These are phyloP conservation scores for Dolichotis patagonum DNA, from an alignment of 2,113 vertebrate species.

Conservation along the genomic window DNA sequence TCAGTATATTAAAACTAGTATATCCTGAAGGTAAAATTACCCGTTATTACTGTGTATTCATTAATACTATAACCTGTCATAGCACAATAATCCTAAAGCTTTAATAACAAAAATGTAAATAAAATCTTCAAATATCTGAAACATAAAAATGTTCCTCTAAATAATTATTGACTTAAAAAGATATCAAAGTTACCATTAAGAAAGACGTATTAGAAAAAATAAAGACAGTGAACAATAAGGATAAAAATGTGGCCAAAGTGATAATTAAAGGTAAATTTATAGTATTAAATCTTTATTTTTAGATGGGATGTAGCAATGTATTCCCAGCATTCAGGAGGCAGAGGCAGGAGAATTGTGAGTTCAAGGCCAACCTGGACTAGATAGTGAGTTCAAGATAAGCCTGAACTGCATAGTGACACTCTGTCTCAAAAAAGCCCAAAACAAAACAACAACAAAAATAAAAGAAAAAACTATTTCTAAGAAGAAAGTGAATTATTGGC, in stretches of 20 bases:
- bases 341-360: background rate
- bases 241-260: background rate
- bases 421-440: background rate
- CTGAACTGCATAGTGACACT: background rate
- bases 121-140: background rate
- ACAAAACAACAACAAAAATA: background rate
- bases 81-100: background rate
- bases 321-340: background rate
- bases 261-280: background rate
- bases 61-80: background rate
- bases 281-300: background rate
- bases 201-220: background rate
- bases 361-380: background rate
- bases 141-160: background rate
- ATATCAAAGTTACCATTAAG: background rate
- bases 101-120: background rate
- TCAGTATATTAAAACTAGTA: background rate
- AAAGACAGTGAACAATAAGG: background rate
- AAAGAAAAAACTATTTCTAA: background rate
- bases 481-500: background rate
- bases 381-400: background rate
- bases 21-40: background rate
- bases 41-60: background rate
- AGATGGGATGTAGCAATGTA: background rate
- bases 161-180: background rate